These are phyloP conservation scores for Andrena praecox DNA, from an alignment of 2,888 invertebrate species.

Conservation along the genomic window DNA sequence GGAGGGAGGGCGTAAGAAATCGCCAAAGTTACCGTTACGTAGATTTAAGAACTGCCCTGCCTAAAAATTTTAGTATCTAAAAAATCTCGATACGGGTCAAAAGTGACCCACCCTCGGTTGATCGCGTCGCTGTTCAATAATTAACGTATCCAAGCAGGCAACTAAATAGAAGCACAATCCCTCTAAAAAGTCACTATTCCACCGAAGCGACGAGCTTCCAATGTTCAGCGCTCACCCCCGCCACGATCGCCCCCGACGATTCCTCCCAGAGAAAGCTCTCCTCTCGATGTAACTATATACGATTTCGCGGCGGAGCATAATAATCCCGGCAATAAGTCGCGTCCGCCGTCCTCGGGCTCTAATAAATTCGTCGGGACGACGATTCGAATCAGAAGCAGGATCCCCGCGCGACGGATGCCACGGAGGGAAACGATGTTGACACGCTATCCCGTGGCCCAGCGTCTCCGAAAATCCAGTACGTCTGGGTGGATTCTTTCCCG, in stretches of 20 bases:
- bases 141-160: too few species aligned
- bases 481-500: slow-evolving; percentile 80
- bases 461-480: slow-evolving; percentile 68
- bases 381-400: slow-evolving; percentile 52
- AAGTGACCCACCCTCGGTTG: too few species aligned
- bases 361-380: slow-evolving; percentile 60
- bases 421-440: slow-evolving; percentile 69
- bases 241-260: too few species aligned
- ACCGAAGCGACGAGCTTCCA: too few species aligned
- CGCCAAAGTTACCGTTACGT: too few species aligned
- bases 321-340: slow-evolving; percentile 49
- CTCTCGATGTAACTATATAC: slow-evolving; percentile 33
- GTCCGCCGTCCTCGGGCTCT: slow-evolving; percentile 4
- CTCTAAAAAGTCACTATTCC: too few species aligned
- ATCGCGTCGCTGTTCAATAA: too few species aligned
- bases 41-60: too few species aligned
- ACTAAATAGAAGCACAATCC: too few species aligned
- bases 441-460: slow-evolving; percentile 65
- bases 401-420: slow-evolving; percentile 8
- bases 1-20: too few species aligned
- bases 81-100: too few species aligned
- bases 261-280: neutral
- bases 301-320: slow-evolving; percentile 30
- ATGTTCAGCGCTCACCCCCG: neutral
- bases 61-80: too few species aligned